Conservation (phyloP, 1,140 invertebrate genomes). For the Drosophila suzukii region DNA sequence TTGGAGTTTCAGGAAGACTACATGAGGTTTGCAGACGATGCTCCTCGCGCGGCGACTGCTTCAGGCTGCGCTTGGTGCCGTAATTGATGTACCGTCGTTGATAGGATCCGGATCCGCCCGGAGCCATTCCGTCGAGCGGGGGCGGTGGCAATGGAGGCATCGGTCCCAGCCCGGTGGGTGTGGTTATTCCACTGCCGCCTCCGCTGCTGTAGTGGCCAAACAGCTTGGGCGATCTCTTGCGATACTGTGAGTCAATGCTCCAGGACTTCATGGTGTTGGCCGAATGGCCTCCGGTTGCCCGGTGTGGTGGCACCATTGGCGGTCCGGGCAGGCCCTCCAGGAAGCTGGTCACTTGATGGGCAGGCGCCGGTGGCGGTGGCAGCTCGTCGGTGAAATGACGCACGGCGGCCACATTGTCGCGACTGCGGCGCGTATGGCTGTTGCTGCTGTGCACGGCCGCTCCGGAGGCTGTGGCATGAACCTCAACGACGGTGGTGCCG, state of each 20-base stretch:
- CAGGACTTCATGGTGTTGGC: conserved; percentile 91
- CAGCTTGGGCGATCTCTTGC: conserved; percentile 85
- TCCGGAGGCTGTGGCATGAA: conserved; percentile 72
- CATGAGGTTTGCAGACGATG: conserved; percentile 91
- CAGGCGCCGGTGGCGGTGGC: conserved; percentile 67
- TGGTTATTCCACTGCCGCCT: conserved; percentile 83
- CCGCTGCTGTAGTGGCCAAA: conserved; percentile 74
- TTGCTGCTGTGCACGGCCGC: conserved; percentile 64
- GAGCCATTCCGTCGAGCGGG: conserved; percentile 32
- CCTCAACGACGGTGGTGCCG: conserved; percentile 68
- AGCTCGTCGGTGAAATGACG: conserved; percentile 75
- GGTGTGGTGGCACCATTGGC: conserved; percentile 90
- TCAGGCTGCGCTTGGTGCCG: conserved; percentile 78
- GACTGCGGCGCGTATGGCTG: conserved; percentile 66
- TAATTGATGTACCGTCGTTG: conserved; percentile 84
- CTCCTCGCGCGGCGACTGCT: conserved; percentile 85
- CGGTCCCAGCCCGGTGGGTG: conserved; percentile 84
- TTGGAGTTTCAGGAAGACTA: conserved; percentile 92
- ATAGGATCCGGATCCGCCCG: conserved; percentile 81
- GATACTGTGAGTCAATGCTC: conserved; percentile 91
- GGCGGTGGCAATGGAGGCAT: conserved; percentile 84
- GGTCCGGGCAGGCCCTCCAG: conserved; percentile 55
- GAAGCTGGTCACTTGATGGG: conserved; percentile 52
- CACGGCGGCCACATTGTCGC: conserved; percentile 69
- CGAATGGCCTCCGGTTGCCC: conserved; percentile 83